phyloP scores from a whole-genome alignment of 1,140 invertebrate species.

The Limonius californicus region DNA sequence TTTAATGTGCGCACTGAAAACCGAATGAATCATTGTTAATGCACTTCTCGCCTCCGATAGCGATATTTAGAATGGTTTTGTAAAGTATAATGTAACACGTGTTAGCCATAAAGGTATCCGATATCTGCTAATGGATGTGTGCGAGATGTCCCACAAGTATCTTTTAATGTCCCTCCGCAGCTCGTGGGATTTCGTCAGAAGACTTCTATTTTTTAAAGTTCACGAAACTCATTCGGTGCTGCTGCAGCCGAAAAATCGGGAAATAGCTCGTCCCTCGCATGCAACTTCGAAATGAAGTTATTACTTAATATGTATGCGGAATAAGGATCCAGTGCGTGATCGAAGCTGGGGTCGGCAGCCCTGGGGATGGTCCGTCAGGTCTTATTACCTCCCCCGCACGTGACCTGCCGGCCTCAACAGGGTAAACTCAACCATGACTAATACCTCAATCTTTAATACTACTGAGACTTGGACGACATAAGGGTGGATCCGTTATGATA shows the following conservation, averaged over 20 bases:
- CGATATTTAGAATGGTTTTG: not conserved
- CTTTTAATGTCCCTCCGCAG: not conserved
- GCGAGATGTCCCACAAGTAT: not conserved
- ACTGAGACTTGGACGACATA: slow-evolving; percentile 5
- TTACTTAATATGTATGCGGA: slow-evolving; percentile 10
- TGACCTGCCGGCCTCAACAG: slow-evolving; percentile 2
- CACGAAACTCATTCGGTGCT: not conserved
- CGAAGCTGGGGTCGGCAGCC: not conserved
- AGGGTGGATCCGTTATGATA: slow-evolving; percentile 4
- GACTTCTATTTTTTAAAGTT: too few species aligned
- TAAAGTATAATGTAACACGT: slow-evolving; percentile 9
- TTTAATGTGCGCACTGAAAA: not conserved
- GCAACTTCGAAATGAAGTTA: slow-evolving; percentile 12
- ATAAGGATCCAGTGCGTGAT: not conserved
- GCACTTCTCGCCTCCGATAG: slow-evolving; percentile 3
- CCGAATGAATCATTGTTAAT: slow-evolving; percentile 1
- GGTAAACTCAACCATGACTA: slow-evolving; percentile 13
- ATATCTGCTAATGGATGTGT: slow-evolving; percentile 6
- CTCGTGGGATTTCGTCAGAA: too few species aligned
- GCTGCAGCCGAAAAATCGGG: too few species aligned
- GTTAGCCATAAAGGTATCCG: slow-evolving; percentile 12
- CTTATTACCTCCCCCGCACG: slow-evolving; percentile 17
- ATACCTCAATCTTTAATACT: slow-evolving; percentile 15
- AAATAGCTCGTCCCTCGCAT: too few species aligned
- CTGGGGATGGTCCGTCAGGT: slow-evolving; percentile 15